phyloP scores from a whole-genome alignment of 2,113 vertebrate species.

The Chlorocebus sabaeus region DNA sequence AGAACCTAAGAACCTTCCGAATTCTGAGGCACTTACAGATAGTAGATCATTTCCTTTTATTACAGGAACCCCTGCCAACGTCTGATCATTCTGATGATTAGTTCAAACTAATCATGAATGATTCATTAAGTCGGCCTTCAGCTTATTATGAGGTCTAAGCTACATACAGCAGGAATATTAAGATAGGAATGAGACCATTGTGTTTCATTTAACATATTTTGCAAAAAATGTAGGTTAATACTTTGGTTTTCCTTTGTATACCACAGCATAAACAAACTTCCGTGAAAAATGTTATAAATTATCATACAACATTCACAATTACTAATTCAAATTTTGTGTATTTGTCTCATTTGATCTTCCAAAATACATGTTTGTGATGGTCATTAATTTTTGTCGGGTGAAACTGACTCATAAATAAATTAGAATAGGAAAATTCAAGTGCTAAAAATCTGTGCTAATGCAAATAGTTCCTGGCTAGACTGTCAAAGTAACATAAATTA shows the following conservation, averaged over 20 bases:
- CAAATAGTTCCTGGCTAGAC: not conserved
- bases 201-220: conserved; percentile 8
- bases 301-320: not conserved
- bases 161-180: not conserved
- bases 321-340: not conserved
- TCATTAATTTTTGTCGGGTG: not conserved
- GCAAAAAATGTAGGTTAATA: not conserved
- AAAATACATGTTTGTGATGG: not conserved
- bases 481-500: not conserved
- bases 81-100: conserved; percentile 46
- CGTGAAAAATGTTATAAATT: not conserved
- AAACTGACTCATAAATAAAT: not conserved
- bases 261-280: not conserved
- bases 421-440: not conserved
- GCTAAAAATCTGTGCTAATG: not conserved
- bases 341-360: not conserved
- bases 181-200: not conserved
- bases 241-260: not conserved
- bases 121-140: conserved; percentile 42
- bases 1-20: not conserved
- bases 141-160: conserved; percentile 35
- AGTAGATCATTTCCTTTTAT: conserved; percentile 28
- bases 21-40: not conserved
- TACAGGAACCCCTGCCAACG: not conserved
- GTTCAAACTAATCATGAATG: conserved; percentile 56